Evolutionary conservation across 92 coral and sea anemone genomes (phyloP).

Genomic region (Umimayanthus chanpuru): DNA sequence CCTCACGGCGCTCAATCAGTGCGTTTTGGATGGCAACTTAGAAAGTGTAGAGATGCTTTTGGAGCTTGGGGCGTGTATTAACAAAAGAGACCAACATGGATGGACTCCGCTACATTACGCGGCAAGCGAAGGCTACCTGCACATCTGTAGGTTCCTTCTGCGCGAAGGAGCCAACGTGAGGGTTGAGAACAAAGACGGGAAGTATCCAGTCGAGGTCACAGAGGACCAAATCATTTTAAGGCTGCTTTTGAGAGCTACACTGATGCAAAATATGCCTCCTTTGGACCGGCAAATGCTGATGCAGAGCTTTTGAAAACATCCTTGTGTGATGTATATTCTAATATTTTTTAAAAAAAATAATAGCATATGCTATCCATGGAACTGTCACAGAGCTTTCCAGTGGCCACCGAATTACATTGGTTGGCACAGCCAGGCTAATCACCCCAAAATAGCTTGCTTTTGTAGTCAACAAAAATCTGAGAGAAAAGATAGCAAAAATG

Average conservation of each 20-base stretch:
- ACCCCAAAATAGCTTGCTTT: background rate
- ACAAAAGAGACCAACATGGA: conserved; percentile 85
- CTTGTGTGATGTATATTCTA: background rate
- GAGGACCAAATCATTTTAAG: conserved; percentile 79
- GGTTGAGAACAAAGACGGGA: conserved; percentile 76
- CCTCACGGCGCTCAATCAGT: conserved; percentile 91
- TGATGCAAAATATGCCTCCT: conserved; percentile 65
- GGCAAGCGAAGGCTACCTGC: conserved; percentile 90
- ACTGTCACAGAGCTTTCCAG: background rate
- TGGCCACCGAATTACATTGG: background rate
- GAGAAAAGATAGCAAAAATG: background rate
- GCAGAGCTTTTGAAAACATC: conserved; percentile 49
- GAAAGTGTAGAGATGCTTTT: conserved; percentile 82
- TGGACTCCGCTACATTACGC: conserved; percentile 96
- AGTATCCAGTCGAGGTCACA: conserved; percentile 89
- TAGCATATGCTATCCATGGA: background rate
- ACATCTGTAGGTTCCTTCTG: conserved; percentile 85
- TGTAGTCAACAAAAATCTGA: background rate
- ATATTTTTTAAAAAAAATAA: background rate
- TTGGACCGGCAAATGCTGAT: conserved; percentile 50
- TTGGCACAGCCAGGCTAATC: too few species aligned
- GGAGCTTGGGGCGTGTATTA: conserved; percentile 88
- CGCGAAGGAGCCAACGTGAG: conserved; percentile 86
- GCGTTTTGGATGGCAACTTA: conserved; percentile 88
- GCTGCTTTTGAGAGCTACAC: conserved; percentile 77